Evolutionary conservation across 2,113 vertebrate genomes (phyloP).

Genomic region (Pogonocichla stellata): DNA sequence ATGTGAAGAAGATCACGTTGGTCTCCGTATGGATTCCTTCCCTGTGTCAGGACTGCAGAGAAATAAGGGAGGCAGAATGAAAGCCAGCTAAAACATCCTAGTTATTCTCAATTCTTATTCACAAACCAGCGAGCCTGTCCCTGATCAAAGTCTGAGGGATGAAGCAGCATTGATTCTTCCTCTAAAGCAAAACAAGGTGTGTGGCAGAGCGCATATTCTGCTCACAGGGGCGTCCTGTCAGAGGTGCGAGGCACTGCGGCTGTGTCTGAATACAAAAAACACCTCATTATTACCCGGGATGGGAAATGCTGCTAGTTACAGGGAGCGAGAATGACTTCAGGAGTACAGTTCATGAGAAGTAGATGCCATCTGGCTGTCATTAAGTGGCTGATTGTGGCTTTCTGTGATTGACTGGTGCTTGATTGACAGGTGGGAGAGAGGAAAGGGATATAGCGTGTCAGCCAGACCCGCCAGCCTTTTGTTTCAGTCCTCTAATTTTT

Average conservation of each 20-base stretch:
- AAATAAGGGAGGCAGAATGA: neutral
- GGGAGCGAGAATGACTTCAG: slow-evolving; percentile 26
- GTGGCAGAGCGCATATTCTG: neutral
- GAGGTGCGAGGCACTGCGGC: neutral
- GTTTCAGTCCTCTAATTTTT: slow-evolving; percentile 27
- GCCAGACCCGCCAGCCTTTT: neutral
- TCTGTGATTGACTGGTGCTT: slow-evolving; percentile 67
- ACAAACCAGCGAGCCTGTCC: neutral
- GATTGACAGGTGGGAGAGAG: slow-evolving; percentile 67
- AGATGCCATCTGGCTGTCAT: slow-evolving; percentile 69
- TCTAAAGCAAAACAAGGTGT: neutral
- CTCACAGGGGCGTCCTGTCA: slow-evolving; percentile 19
- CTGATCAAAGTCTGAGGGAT: neutral
- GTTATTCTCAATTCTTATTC: slow-evolving; percentile 26
- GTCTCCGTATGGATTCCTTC: neutral
- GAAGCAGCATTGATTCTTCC: neutral
- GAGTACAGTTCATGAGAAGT: slow-evolving; percentile 66
- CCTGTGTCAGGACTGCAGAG: neutral
- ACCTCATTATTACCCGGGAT: slow-evolving; percentile 23
- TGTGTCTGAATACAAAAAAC: slow-evolving; percentile 68
- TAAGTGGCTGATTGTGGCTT: slow-evolving; percentile 51
- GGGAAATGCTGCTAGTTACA: slow-evolving; percentile 52
- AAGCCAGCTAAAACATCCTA: neutral
- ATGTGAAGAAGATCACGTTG: slow-evolving; percentile 27
- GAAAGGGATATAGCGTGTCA: neutral